Base-by-base conservation (phyloP, 1,140 invertebrate species). In the Formica exsecta region DNA sequence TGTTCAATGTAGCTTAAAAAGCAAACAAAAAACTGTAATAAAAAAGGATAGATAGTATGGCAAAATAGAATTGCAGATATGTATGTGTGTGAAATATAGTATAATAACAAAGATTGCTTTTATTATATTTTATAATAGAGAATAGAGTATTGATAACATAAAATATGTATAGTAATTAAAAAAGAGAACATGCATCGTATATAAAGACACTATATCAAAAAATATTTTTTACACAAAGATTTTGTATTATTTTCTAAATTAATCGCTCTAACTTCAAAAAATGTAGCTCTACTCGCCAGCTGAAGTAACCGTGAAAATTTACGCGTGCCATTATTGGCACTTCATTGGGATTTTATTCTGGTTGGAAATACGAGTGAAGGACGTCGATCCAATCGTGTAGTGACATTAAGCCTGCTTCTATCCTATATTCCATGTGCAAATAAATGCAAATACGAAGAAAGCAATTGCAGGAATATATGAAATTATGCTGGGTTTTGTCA, bases 401-500 rank as follows among this genome's bases (percentile, higher is more conserved):
- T 74, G 79, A 83, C 79, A 83, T 83, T 83, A 83, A 83, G 79
- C 68, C 13, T 25, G 79, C 25, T 54, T 62, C 79, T 83, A 59
- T 74, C 71, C 54, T 62, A 68, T 54, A 83, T 83, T 74, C 57
- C 38, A 48, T 36, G 68, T 73, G 79, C 68, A 74, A 83, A 83
- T 83, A 19, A 61, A 83, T 83, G 68, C 79, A 83, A 83, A 83
- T 83, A 74, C 54, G 57, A 74, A 83, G 68, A 13, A 83, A 83
- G 13, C 13, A 57, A 48, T 70, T 36, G 77, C 64, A 32, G n/a
- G 51, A 36, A 73, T 19, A 29, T 44, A 2, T 29, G 54, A 13
- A 83, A 44, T 57, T 73, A n/a, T n/a, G 22, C 38, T 19, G 51
- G 66, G 61, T 54, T 61, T 73, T 68, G 25, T 22, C 19, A 19